Evolutionary conservation across 2,797 vertebrate genomes (phyloP), one percentile per base, ranked within the genome.

Genomic region (Sebastes trivittatus): DNA sequence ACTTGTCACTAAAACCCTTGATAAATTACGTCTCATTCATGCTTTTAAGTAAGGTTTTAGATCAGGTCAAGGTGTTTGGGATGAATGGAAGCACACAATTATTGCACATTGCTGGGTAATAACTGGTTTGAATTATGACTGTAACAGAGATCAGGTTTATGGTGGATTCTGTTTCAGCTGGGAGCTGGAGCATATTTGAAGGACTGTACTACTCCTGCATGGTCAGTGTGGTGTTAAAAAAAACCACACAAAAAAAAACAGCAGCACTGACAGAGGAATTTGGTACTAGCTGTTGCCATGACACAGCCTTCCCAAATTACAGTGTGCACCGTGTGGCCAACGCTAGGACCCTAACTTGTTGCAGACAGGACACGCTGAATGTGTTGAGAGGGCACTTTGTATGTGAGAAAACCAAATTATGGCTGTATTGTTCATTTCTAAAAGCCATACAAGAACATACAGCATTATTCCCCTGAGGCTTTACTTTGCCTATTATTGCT

Each of bases 251-350:
- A 86, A 87, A 74, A 73, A 74, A 86, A 87, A 72, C 25, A 10
- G 62, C 82, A 80, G 71, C 73, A 63, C 79, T 0, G 38, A 87
- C 56, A 61, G 54, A 88, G 87, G 85, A 86, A 87, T 92, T 90
- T 85, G 71, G 83, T 85, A 69, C 78, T 77, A 61, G 85, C 87
- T 77, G 89, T 92, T 93, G 85, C 87, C 73, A 84, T 80, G 81
- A 82, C 7, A 65, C 80, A 83, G 79, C 64, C 79, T 62, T 86
- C 83, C 89, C 64, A 90, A 86, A 89, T 87, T 88, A 90, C 85
- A 86, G 61, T 52, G 75, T 84, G 42, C 63, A 70, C 46, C 0
- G 29, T 77, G 68, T 86, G 68, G 54, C 59, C 29, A 23, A 71
- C 65, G 58, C 54, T 70, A 30, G 29, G 62, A 67, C 52, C 59